Percentiles rank a stretch among this genome's conserved stretches.
Conservation (phyloP, 30 jellyfish, hydroid and myxozoan species). For the Pelagia noctiluca region DNA sequence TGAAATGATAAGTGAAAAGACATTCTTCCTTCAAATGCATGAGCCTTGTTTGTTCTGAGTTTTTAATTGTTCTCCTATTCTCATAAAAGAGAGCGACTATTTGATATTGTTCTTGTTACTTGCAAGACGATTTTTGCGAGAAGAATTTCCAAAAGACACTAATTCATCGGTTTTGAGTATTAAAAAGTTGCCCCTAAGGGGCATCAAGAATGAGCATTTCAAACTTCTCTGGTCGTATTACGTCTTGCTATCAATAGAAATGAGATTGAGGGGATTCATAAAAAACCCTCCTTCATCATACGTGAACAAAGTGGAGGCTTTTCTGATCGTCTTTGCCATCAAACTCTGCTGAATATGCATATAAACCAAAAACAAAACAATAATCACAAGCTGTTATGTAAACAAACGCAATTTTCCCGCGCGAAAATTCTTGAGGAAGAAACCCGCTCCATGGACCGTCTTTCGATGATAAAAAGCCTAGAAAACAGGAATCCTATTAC, state of each 20-base stretch:
- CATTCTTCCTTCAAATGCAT: neutral
- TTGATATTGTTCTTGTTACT: neutral
- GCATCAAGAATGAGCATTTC: neutral
- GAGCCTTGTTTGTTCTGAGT: slow-evolving; percentile 1
- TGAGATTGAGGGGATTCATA: too few species aligned
- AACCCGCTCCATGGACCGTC: too few species aligned
- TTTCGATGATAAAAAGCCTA: too few species aligned
- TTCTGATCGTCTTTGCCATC: too few species aligned
- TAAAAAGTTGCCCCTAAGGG: neutral
- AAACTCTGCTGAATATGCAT: too few species aligned
- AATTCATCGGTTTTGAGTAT: neutral
- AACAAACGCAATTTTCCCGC: too few species aligned
- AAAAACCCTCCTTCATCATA: too few species aligned
- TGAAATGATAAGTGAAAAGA: neutral
- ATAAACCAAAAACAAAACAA: too few species aligned
- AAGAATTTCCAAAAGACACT: neutral
- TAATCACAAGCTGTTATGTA: too few species aligned
- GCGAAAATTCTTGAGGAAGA: too few species aligned
- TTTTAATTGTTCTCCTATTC: neutral
- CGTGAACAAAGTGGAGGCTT: too few species aligned
- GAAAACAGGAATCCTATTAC: too few species aligned
- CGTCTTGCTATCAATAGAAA: neutral
- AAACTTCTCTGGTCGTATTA: neutral
- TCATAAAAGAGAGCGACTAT: neutral
- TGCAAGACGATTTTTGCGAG: neutral